These are phyloP conservation scores for Tinamus major DNA, from an alignment of 2,797 vertebrate genomes.

Conservation along the genomic window DNA sequence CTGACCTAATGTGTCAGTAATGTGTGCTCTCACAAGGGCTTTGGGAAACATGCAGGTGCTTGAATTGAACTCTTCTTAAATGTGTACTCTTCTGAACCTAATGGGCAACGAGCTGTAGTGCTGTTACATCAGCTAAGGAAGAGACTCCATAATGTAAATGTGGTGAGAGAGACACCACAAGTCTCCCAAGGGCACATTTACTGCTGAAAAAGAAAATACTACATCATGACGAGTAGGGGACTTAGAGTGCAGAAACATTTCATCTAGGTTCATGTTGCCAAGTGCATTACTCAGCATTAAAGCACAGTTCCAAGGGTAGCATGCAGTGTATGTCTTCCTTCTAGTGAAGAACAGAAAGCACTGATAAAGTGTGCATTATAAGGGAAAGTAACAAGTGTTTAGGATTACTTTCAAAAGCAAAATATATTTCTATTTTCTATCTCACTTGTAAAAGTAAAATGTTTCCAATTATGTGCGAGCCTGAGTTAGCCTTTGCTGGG, in stretches of 20 bases:
- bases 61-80: neutral
- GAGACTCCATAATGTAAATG: neutral
- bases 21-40: neutral
- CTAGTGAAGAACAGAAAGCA: neutral
- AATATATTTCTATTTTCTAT: constrained; percentile 24
- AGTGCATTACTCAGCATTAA: neutral
- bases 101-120: neutral
- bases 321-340: neutral
- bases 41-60: neutral
- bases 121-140: rapidly evolving
- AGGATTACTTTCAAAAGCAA: constrained; percentile 3
- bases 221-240: neutral
- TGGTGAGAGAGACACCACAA: neutral
- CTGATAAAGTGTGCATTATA: neutral
- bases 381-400: constrained; percentile 3
- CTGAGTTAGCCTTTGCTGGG: neutral
- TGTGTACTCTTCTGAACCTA: neutral
- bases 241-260: neutral
- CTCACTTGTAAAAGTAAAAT: neutral
- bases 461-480: neutral
- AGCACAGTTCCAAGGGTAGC: neutral
- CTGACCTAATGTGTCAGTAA: neutral
- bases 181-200: rapidly evolving
- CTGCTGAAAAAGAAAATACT: neutral
- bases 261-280: neutral